Percentiles rank a stretch among this genome's conserved stretches.
phyloP scores from a whole-genome alignment of 2,113 vertebrate species.

The Urocitellus parryii region DNA sequence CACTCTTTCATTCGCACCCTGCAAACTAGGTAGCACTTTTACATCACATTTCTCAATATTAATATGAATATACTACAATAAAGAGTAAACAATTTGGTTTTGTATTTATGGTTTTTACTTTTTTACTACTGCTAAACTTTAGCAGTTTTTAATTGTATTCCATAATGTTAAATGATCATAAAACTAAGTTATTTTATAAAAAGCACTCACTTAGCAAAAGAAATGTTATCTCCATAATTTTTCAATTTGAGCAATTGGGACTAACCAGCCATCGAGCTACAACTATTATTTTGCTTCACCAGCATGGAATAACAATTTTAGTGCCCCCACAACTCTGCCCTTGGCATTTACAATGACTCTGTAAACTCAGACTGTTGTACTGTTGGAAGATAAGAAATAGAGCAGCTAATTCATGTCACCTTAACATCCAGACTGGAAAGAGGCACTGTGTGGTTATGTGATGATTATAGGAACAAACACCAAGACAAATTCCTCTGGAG shows the following conservation, averaged over 20 bases:
- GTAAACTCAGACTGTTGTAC: neutral
- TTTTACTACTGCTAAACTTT: neutral
- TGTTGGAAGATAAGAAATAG: neutral
- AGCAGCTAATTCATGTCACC: neutral
- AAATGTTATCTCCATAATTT: neutral
- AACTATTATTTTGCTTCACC: accelerated
- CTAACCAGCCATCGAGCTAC: neutral
- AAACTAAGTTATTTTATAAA: neutral
- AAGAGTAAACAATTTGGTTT: neutral
- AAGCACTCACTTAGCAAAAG: neutral
- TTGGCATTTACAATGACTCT: neutral
- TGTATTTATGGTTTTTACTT: neutral
- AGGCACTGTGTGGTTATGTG: neutral
- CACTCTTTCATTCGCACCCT: neutral
- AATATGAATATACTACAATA: neutral
- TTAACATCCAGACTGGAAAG: neutral
- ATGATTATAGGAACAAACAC: neutral
- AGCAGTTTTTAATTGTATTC: neutral
- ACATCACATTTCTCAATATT: neutral
- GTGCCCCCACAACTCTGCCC: neutral
- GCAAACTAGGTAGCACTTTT: neutral
- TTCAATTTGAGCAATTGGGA: neutral
- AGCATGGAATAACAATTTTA: neutral
- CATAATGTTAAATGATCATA: neutral
- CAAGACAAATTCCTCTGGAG: neutral